Base-by-base conservation (phyloP, 2,797 vertebrate species). In the Siniperca scherzeri region DNA sequence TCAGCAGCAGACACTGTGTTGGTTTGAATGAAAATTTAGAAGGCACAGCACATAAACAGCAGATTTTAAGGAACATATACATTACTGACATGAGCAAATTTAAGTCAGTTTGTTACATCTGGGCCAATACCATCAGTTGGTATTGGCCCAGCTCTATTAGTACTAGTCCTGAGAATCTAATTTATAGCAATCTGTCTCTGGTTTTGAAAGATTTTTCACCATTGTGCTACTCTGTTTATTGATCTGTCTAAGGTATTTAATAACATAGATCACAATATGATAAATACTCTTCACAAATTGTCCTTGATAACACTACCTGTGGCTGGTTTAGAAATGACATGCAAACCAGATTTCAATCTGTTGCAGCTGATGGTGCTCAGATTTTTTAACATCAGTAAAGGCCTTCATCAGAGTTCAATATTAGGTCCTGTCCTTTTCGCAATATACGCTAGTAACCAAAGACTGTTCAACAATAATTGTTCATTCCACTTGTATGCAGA, bases 401-500 rank as follows among this genome's bases (percentile, higher is more conserved):
- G 17, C 25, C 40, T n/a, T 70, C 16, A 16, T 30, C 7, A 22
- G 11, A 17, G 27, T 36, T 66, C 10, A 48, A 40, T 65, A 19
- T 33, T 30, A n/a, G 27, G 4, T 56, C 19, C 14, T 66, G 25
- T 57, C 46, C 33, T 50, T 61, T 61, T 30, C n/a, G 27, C 17
- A 53, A 53, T 44, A 3, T 42, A 64, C 8, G 46, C 21, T 13
- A 56, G 5, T 46, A 67, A 46, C 3, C 48, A 50, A 55, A 10
- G 22, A 78, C 19, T 61, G n/a, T 30, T 69, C 25, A 62, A 50
- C n/a, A 21, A 22, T 27, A 38, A 68, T 40, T 1, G 10, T 38
- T 46, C 2, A 13, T 46, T 67, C 17, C n/a, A 10, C 42, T 13
- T 60, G 13, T 73, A 73, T 52, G 55, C 53, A 80, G 70, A 80